A percentile compares a stretch with the other conserved stretches of the same genome.
phyloP scores from a whole-genome alignment of 2,113 vertebrate species.

The Plecturocebus donacophilus region DNA sequence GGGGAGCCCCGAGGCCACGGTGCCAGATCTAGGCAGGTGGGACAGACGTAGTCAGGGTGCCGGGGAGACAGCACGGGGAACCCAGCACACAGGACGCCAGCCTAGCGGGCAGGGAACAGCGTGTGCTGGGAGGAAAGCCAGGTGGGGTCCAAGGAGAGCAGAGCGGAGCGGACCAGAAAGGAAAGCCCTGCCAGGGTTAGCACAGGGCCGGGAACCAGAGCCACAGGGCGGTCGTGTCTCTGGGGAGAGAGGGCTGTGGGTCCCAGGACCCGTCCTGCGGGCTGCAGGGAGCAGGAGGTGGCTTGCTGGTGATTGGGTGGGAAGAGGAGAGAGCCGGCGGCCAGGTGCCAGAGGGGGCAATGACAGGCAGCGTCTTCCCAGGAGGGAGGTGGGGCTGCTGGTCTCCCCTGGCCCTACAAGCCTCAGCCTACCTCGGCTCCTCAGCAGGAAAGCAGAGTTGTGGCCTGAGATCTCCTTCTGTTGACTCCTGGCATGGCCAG shows the following conservation, averaged over 20 bases:
- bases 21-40: not conserved
- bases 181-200: not conserved
- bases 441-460: not conserved
- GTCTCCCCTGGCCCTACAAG: not conserved
- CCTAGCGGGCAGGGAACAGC: not conserved
- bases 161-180: too few species aligned
- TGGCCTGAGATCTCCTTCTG: fast-evolving
- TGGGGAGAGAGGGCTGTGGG: not conserved
- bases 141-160: not conserved
- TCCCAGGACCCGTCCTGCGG: not conserved
- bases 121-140: too few species aligned
- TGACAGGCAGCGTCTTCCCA: not conserved
- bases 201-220: fast-evolving
- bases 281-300: not conserved
- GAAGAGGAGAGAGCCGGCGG: not conserved
- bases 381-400: fast-evolving
- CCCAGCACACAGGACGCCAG: too few species aligned
- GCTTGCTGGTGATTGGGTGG: not conserved
- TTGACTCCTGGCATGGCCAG: not conserved
- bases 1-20: not conserved
- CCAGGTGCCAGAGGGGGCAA: not conserved
- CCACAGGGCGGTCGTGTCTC: not conserved
- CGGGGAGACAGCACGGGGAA: not conserved
- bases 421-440: not conserved
- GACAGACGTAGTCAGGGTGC: not conserved